Conservation (phyloP, 1,140 invertebrate genomes). For the Euborellia annulipes region DNA sequence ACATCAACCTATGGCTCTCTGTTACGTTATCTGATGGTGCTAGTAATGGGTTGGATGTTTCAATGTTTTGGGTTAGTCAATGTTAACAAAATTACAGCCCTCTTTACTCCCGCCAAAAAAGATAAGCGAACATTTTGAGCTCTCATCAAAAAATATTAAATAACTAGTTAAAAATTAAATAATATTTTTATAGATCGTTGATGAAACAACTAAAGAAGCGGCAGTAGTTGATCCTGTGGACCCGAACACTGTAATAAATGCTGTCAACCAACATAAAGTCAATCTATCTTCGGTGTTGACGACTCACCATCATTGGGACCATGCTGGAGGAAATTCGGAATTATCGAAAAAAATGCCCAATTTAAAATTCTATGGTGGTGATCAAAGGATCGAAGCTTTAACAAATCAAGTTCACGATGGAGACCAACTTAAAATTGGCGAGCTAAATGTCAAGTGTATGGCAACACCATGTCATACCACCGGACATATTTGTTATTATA, state of each 20-base stretch:
- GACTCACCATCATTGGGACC: slow-evolving; percentile 98
- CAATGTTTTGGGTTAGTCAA: too few species aligned
- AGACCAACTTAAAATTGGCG: slow-evolving; percentile 56
- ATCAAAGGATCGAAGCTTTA: slow-evolving; percentile 67
- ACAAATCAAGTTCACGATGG: slow-evolving; percentile 55
- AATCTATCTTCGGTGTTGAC: slow-evolving; percentile 75
- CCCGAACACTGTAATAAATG: slow-evolving; percentile 56
- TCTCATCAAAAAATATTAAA: too few species aligned
- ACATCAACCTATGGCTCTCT: too few species aligned
- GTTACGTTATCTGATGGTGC: too few species aligned
- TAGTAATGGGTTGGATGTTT: too few species aligned
- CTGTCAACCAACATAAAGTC: slow-evolving; percentile 51
- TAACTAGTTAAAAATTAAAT: background rate
- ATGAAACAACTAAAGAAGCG: slow-evolving; percentile 67
- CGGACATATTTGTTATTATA: slow-evolving; percentile 86
- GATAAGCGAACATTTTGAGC: too few species aligned
- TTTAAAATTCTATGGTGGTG: slow-evolving; percentile 66
- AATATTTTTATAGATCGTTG: slow-evolving; percentile 48
- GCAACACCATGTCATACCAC: slow-evolving; percentile 91
- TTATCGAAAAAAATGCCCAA: slow-evolving; percentile 44
- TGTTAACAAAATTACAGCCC: too few species aligned
- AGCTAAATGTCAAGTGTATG: slow-evolving; percentile 62
- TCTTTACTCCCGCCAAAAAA: too few species aligned
- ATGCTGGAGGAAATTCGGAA: slow-evolving; percentile 85
- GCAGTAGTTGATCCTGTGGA: slow-evolving; percentile 90